These are phyloP conservation scores for Sebastes minor DNA, from an alignment of 2,797 vertebrate genomes.

Conservation along the genomic window DNA sequence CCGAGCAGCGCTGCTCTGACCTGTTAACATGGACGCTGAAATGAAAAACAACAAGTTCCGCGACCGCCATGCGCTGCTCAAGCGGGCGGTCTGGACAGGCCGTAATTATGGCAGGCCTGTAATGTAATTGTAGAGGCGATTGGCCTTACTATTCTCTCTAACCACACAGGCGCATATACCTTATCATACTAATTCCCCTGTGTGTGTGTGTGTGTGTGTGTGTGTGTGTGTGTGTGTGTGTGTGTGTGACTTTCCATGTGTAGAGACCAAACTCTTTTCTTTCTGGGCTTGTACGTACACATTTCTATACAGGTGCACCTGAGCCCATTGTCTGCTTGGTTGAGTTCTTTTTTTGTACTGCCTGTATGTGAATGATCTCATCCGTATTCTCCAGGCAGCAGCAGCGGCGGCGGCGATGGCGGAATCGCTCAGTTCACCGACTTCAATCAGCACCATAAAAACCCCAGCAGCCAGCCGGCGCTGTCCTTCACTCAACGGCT, in stretches of 20 bases:
- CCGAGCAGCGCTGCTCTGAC: too few relatives aligned
- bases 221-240: background rate
- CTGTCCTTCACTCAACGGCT: constrained; percentile 61
- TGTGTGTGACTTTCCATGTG: background rate
- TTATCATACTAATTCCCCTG: too few relatives aligned
- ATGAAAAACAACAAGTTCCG: too few relatives aligned
- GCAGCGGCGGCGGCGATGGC: background rate
- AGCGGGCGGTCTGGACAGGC: too few relatives aligned
- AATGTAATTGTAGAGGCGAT: too few relatives aligned
- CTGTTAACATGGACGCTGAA: too few relatives aligned
- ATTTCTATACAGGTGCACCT: constrained; percentile 26
- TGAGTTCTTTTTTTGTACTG: constrained; percentile 1
- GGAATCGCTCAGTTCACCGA: constrained; percentile 59
- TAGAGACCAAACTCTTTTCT: background rate
- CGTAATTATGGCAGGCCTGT: too few relatives aligned
- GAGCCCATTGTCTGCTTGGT: constrained; percentile 3
- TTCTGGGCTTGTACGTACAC: background rate
- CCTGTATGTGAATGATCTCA: constrained; percentile 58
- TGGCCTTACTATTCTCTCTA: too few relatives aligned
- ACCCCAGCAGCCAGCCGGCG: constrained; percentile 40
- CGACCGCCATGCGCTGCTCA: too few relatives aligned
- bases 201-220: background rate
- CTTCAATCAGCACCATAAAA: constrained; percentile 63
- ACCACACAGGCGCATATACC: too few relatives aligned
- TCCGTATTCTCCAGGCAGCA: constrained; percentile 61